These are phyloP conservation scores for Uloborus diversus DNA, from an alignment of 1,140 invertebrate genomes.

Conservation along the genomic window DNA sequence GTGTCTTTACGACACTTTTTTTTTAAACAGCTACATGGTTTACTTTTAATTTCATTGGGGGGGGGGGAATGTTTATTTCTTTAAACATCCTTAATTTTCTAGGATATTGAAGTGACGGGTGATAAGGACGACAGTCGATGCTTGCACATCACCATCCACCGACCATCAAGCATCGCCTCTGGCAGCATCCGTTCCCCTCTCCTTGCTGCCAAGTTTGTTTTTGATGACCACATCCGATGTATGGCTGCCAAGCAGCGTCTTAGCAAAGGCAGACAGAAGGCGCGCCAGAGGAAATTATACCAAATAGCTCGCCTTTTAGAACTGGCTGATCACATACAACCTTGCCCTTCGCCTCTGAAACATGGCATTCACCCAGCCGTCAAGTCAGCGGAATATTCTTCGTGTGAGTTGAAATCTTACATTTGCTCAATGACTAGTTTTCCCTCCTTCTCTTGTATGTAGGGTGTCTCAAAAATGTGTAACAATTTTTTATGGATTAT, in stretches of 20 bases:
- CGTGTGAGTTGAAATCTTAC: constrained; percentile 10
- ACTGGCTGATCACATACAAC: constrained; percentile 74
- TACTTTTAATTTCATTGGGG: too few relatives aligned
- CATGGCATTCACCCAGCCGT: constrained; percentile 63
- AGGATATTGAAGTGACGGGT: constrained; percentile 78
- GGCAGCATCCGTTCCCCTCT: constrained; percentile 59
- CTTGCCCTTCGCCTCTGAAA: constrained; percentile 69
- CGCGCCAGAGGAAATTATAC: constrained; percentile 94
- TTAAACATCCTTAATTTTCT: too few relatives aligned
- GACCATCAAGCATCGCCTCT: constrained; percentile 73
- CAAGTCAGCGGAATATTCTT: constrained; percentile 53
- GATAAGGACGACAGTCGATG: constrained; percentile 97
- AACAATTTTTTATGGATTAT: too few relatives aligned
- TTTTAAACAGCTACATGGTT: too few relatives aligned
- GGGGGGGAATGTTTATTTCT: too few relatives aligned
- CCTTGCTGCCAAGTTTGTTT: constrained; percentile 91
- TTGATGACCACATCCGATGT: constrained; percentile 95
- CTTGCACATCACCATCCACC: constrained; percentile 92
- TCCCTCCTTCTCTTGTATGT: too few relatives aligned
- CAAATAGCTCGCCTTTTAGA: constrained; percentile 92
- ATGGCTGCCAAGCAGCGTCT: constrained; percentile 76
- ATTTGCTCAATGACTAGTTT: too few relatives aligned
- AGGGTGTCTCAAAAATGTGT: too few relatives aligned
- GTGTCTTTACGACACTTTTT: too few relatives aligned
- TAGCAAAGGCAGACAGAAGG: constrained; percentile 88